Evolutionary conservation across 2,797 vertebrate genomes (phyloP), one percentile per base, ranked within the genome.

Genomic region (Megaceryle alcyon): DNA sequence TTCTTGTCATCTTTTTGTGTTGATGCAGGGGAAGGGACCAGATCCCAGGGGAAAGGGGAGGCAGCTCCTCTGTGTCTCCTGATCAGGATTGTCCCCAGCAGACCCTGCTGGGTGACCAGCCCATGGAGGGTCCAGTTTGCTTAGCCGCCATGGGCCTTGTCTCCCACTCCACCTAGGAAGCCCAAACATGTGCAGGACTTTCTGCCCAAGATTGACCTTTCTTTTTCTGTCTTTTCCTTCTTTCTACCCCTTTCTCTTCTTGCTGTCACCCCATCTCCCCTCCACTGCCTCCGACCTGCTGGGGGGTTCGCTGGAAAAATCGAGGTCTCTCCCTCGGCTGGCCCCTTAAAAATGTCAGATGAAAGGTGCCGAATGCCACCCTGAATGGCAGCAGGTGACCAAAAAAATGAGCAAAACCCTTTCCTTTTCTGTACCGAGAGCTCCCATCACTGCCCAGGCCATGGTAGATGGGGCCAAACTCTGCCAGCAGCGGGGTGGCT

Each of bases 361-460:
- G 43, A 92, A 85, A 91, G 82, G 95, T 92, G 91, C 94, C 85
- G 57, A 91, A 53, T 26, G 71, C 93, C 94, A 93, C 77, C 80
- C 49, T 3, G 11, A 90, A 80, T 33, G 46, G 95, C 77, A 93
- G 96, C 91, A 92, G 96, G 82, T 91, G 94, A 94, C 94, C 90
- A 88, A 91, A 92, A 71, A 79, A 46, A 53, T 2, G 35, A 94
- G 61, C 54, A 87, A 89, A 78, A 3, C 80, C 69, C 51, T 94
- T 93, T 92, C 84, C 71, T 90, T 78, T 82, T 56, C 77, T 75
- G 78, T 95, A 75, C 59, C 4, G 12, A 94, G 79, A 91, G 71
- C 84, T 94, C 71, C 83, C 1, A 5, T 88, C 3, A 19, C 92
- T 96, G 87, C 90, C 83, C 11, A 56, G 81, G 92, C 91, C 57